Conservation (phyloP, 2,888 invertebrate genomes). For the Yponomeuta cagnagella region DNA sequence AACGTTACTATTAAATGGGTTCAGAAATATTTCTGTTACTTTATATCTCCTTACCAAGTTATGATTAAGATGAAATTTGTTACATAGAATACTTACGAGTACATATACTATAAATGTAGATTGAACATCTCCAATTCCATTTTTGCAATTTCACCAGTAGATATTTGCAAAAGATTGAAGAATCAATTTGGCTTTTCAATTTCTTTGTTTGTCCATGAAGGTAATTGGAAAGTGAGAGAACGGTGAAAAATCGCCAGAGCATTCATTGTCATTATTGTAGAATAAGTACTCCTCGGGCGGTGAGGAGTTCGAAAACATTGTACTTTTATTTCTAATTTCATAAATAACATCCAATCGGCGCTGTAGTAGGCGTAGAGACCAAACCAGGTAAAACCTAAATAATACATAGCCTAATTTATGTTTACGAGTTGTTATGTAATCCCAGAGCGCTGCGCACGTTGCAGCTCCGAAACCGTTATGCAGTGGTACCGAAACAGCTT, state of each 20-base stretch:
- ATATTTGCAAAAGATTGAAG: no score
- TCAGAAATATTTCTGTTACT: background rate
- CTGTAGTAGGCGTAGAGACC: background rate
- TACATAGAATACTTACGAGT: no score
- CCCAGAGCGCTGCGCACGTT: conserved; percentile 56
- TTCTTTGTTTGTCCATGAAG: conserved; percentile 56
- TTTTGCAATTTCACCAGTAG: no score
- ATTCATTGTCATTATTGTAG: background rate
- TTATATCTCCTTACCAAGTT: background rate
- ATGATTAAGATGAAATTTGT: no score
- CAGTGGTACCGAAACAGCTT: background rate
- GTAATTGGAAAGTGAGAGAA: conserved; percentile 56
- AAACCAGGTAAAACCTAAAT: background rate
- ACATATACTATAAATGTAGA: no score
- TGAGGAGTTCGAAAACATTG: no score
- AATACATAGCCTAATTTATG: conserved; percentile 54
- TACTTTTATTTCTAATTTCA: no score
- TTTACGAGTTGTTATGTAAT: conserved; percentile 55
- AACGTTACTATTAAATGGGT: background rate
- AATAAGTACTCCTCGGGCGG: no score
- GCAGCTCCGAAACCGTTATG: conserved; percentile 29
- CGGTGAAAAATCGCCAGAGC: conserved; percentile 15
- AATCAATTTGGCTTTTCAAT: conserved; percentile 38
- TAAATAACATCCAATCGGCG: no score
- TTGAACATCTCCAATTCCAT: no score